These are phyloP conservation scores for Heloderma charlesbogerti DNA, from an alignment of 2,113 vertebrate genomes.

Conservation along the genomic window DNA sequence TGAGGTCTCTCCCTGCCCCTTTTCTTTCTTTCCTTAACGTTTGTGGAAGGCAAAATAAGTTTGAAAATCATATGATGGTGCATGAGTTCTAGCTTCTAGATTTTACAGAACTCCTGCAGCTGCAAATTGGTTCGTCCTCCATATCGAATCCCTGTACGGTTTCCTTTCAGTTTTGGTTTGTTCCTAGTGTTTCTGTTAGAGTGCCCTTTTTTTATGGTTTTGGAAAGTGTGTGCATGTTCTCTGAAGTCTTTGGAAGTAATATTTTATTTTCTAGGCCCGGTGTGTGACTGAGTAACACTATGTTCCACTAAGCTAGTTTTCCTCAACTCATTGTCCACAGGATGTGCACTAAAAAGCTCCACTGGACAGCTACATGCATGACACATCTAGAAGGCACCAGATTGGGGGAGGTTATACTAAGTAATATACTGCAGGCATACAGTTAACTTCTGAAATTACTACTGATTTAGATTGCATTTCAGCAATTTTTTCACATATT, in stretches of 20 bases:
- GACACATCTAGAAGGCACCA: too few species aligned
- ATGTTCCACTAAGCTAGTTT: neutral
- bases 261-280: neutral
- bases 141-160: neutral
- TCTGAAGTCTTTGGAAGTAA: neutral
- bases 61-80: too few species aligned
- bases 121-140: neutral
- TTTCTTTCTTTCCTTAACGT: too few species aligned
- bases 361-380: too few species aligned
- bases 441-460: neutral
- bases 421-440: neutral
- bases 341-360: too few species aligned
- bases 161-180: neutral
- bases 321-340: too few species aligned
- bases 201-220: neutral
- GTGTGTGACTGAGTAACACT: neutral
- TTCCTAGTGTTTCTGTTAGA: neutral
- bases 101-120: neutral
- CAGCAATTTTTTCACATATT: neutral
- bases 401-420: too few species aligned
- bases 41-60: neutral
- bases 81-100: neutral
- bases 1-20: neutral
- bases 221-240: neutral
- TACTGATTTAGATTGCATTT: neutral